Evolutionary conservation across 2,888 invertebrate genomes (phyloP).

Genomic region (Tetheella fluctuosa): DNA sequence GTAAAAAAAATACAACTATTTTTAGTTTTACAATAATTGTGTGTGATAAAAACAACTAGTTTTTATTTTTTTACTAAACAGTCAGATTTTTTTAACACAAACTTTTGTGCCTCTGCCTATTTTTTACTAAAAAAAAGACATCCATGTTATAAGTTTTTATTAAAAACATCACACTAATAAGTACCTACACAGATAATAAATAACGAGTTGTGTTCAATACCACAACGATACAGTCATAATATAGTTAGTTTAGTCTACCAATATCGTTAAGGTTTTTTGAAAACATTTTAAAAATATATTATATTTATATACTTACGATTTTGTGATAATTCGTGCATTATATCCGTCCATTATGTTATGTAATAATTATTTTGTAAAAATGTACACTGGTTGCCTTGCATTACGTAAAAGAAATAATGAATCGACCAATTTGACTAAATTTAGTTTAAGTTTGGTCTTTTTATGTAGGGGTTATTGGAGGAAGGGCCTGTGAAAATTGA

Average conservation of each 20-base stretch:
- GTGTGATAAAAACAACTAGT: conserved; percentile 1
- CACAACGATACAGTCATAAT: conserved; percentile 71
- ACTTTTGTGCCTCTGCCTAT: conserved; percentile 29
- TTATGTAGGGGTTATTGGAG: conserved; percentile 31
- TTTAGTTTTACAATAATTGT: not conserved
- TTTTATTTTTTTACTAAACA: not conserved
- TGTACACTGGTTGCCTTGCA: conserved; percentile 73
- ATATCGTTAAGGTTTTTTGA: conserved; percentile 22
- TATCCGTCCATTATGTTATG: conserved; percentile 53
- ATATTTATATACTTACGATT: conserved; percentile 21
- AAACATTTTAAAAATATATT: conserved; percentile 30
- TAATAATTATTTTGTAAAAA: conserved; percentile 43
- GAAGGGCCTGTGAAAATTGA: conserved; percentile 26
- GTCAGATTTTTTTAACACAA: not conserved
- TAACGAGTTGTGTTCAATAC: conserved; percentile 51
- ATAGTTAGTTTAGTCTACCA: conserved; percentile 46
- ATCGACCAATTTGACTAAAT: conserved; percentile 24
- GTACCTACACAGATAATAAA: conserved; percentile 15
- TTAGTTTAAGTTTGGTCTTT: conserved; percentile 23
- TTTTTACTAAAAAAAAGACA: conserved; percentile 20
- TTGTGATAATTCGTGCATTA: conserved; percentile 69
- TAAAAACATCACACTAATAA: conserved; percentile 26
- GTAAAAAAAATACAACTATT: not conserved
- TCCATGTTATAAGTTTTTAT: conserved; percentile 17
- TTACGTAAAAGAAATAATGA: conserved; percentile 67